These are phyloP conservation scores for Malaclemys terrapin DNA, from an alignment of 2,113 vertebrate species.

Conservation along the genomic window DNA sequence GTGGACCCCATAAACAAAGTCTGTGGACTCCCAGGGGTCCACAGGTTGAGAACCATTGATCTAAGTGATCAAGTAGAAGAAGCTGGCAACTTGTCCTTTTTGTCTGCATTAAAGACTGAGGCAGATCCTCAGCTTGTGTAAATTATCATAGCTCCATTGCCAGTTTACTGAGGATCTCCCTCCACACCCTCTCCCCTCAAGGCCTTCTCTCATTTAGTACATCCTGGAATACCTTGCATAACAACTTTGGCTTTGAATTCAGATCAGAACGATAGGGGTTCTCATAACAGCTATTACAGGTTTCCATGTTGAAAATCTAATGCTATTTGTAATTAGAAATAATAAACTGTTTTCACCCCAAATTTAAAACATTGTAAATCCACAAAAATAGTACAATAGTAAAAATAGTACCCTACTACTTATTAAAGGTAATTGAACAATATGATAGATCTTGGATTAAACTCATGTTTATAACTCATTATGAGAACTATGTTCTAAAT, in stretches of 20 bases:
- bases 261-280: background rate
- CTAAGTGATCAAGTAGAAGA: background rate
- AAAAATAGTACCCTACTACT: background rate
- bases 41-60: background rate
- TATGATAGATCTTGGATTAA: background rate
- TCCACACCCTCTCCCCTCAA: background rate
- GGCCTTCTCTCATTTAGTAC: background rate
- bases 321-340: background rate
- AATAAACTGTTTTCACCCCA: background rate
- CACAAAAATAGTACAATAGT: background rate
- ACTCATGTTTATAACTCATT: background rate
- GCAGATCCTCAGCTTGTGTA: background rate
- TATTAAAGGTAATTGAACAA: background rate
- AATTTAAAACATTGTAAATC: background rate
- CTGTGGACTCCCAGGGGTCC: background rate
- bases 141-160: background rate
- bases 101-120: background rate
- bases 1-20: background rate
- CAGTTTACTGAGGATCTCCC: background rate
- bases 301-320: background rate
- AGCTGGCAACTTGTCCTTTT: background rate
- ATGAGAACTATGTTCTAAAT: background rate
- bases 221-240: background rate
- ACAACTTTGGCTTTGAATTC: background rate
- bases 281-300: background rate